Evolutionary conservation across 2,113 vertebrate genomes (phyloP).

Genomic region (Puma concolor): DNA sequence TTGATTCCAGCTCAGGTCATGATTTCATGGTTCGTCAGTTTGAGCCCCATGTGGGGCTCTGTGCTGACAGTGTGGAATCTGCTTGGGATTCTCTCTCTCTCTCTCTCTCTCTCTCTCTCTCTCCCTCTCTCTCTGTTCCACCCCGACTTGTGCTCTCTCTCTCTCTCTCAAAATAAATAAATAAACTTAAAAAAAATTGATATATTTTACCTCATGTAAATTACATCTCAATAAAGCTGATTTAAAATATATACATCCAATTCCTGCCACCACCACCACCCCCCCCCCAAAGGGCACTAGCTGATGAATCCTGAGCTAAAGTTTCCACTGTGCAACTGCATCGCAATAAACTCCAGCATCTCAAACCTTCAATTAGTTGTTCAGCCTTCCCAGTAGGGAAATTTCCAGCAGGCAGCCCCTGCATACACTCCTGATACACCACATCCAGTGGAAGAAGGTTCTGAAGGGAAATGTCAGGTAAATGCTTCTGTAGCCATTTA

Average conservation of each 20-base stretch:
- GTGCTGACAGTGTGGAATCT: no score
- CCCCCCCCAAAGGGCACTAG: not conserved
- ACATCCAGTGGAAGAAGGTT: not conserved
- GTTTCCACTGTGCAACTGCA: not conserved
- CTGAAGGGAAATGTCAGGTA: conserved; percentile 8
- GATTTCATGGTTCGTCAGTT: no score
- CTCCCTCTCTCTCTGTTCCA: no score
- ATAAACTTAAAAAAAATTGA: no score
- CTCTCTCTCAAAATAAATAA: no score
- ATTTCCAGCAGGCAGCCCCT: not conserved
- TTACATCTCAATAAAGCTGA: not conserved
- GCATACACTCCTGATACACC: not conserved
- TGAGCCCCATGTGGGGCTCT: no score
- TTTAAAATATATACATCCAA: not conserved
- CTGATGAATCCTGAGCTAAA: not conserved
- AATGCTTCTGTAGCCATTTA: not conserved
- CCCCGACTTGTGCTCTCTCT: no score
- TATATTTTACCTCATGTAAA: not conserved
- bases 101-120: no score
- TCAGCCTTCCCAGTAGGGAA: not conserved
- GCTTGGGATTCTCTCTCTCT: no score
- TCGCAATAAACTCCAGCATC: not conserved
- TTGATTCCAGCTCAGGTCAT: no score
- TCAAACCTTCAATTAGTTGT: not conserved
- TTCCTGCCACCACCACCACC: no score